Percentiles rank a stretch among this genome's conserved stretches.
Evolutionary conservation across 1,140 invertebrate genomes (phyloP).

Genomic region (Neodiprion lecontei): DNA sequence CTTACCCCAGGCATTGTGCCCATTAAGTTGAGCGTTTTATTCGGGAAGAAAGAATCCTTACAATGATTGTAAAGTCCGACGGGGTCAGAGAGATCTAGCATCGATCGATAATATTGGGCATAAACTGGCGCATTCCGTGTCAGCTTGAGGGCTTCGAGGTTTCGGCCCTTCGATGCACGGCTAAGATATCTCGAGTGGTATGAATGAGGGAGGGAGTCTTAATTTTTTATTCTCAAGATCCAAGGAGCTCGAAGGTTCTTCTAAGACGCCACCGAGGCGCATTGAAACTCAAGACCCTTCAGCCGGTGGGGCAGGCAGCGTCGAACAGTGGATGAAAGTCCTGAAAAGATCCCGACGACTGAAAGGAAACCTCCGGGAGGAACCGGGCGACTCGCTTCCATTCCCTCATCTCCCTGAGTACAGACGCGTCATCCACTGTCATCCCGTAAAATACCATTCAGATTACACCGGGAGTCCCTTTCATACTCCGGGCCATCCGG

Average conservation of each 20-base stretch:
- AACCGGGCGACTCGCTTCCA: neutral
- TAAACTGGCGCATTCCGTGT: no score
- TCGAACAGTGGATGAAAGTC: slow-evolving; percentile 13
- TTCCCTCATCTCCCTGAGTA: neutral
- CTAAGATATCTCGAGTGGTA: neutral
- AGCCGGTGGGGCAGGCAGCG: slow-evolving; percentile 25
- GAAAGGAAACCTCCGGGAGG: slow-evolving; percentile 19
- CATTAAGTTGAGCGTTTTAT: no score
- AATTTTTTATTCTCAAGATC: slow-evolving; percentile 12
- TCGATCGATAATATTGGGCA: no score
- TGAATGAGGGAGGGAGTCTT: slow-evolving; percentile 6
- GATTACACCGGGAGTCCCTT: slow-evolving; percentile 33
- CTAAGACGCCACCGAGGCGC: slow-evolving; percentile 16
- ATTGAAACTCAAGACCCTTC: slow-evolving; percentile 48
- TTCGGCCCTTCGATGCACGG: neutral
- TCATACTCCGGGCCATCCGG: slow-evolving; percentile 20
- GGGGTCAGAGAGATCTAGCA: no score
- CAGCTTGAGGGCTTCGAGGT: neutral
- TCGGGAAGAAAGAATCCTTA: no score
- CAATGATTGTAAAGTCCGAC: no score
- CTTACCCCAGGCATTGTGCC: no score
- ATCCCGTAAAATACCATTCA: slow-evolving; percentile 32
- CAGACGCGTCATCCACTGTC: neutral
- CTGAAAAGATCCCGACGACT: slow-evolving; percentile 32
- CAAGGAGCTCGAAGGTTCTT: neutral